Evolutionary conservation across 2,888 invertebrate species (phyloP).

Genomic region (Chrysomela aeneicollis): DNA sequence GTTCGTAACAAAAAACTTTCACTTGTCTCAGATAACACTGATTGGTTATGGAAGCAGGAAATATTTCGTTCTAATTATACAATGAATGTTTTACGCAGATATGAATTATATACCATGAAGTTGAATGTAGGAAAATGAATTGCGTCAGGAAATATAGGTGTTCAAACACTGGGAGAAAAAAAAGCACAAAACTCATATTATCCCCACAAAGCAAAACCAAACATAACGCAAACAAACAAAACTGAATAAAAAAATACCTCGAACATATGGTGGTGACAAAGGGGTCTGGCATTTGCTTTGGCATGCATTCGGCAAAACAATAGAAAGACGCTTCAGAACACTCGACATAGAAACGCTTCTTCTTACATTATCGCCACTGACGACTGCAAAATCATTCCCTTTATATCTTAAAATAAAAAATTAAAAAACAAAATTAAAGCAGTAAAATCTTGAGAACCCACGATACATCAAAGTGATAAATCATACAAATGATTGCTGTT

Average conservation of each 20-base stretch:
- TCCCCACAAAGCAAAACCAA: slow-evolving; percentile 16
- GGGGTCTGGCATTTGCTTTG: slow-evolving; percentile 73
- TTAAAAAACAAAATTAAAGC: slow-evolving; percentile 52
- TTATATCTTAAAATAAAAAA: slow-evolving; percentile 58
- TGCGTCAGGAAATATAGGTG: too few relatives aligned
- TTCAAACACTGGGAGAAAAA: too few relatives aligned
- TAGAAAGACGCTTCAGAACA: slow-evolving; percentile 65
- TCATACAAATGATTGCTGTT: too few relatives aligned
- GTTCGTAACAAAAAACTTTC: too few relatives aligned
- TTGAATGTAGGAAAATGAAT: too few relatives aligned
- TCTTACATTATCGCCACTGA: slow-evolving; percentile 55
- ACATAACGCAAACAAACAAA: slow-evolving; percentile 24
- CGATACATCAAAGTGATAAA: slow-evolving; percentile 30
- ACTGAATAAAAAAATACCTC: slow-evolving; percentile 65
- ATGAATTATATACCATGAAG: too few relatives aligned
- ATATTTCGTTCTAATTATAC: too few relatives aligned
- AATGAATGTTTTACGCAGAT: too few relatives aligned
- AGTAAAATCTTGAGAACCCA: slow-evolving; percentile 43
- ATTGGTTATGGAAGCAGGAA: too few relatives aligned
- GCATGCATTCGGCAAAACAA: slow-evolving; percentile 76
- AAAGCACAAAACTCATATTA: too few relatives aligned
- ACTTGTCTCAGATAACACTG: too few relatives aligned
- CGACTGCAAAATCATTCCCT: slow-evolving; percentile 61
- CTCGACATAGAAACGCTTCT: slow-evolving; percentile 55
- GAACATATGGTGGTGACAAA: slow-evolving; percentile 70